These are phyloP conservation scores for Fringilla coelebs DNA, from an alignment of 2,797 vertebrate species.

Conservation along the genomic window DNA sequence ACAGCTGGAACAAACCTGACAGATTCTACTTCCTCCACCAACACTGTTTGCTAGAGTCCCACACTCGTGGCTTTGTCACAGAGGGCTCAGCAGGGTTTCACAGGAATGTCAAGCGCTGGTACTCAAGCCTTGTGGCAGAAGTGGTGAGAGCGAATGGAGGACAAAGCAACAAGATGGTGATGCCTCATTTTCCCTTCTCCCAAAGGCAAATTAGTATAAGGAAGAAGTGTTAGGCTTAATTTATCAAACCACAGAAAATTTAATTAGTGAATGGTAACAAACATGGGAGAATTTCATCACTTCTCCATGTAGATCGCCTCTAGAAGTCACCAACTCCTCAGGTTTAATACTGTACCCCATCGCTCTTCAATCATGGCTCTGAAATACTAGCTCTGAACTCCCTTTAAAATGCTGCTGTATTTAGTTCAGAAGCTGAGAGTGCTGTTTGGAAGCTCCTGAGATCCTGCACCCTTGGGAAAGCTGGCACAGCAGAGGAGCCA, in stretches of 20 bases:
- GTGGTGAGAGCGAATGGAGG: not conserved
- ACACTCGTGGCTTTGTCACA: not conserved
- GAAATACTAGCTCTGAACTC: not conserved
- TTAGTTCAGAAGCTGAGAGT: not conserved
- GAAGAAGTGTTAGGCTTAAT: not conserved
- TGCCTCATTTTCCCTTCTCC: not conserved
- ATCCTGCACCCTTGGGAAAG: not conserved
- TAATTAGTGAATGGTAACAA: not conserved
- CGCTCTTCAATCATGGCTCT: not conserved
- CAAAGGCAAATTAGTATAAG: not conserved
- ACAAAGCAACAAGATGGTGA: not conserved
- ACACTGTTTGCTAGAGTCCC: not conserved
- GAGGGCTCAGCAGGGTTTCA: not conserved
- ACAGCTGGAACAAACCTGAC: not conserved
- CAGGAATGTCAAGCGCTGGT: rapidly evolving
- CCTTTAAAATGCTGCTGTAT: not conserved
- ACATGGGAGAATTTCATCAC: not conserved
- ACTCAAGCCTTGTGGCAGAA: not conserved
- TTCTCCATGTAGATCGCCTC: rapidly evolving
- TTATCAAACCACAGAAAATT: not conserved
- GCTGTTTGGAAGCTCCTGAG: not conserved
- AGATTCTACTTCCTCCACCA: not conserved
- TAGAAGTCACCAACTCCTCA: not conserved
- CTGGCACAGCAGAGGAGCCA: not conserved
- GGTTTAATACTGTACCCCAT: not conserved